These are phyloP conservation scores for Meriones psammophilus DNA, from an alignment of 2,797 vertebrate species.

Conservation along the genomic window DNA sequence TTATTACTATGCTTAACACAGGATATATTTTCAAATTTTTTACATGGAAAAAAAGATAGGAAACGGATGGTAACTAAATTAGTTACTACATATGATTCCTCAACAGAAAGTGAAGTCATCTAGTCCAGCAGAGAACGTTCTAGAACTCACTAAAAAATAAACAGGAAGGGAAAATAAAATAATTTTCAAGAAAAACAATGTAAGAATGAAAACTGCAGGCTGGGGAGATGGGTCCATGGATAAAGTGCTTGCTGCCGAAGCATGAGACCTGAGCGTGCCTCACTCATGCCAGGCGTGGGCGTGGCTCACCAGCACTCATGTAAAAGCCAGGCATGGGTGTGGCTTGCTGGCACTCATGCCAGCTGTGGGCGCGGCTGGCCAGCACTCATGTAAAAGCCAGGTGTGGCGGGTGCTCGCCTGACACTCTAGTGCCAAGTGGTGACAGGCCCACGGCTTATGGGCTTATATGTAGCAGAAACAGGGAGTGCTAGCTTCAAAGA, in stretches of 20 bases:
- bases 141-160: constrained; percentile 25
- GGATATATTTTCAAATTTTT: neutral
- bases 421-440: neutral
- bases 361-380: neutral
- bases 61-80: neutral
- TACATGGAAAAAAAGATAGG: neutral
- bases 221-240: neutral
- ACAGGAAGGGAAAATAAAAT: constrained; percentile 9
- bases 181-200: constrained; percentile 1
- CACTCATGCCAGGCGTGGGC: neutral
- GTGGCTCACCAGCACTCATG: neutral
- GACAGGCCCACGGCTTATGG: too few species aligned
- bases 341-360: neutral
- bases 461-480: too few species aligned
- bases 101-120: neutral
- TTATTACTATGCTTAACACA: neutral
- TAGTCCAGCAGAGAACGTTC: constrained; percentile 10
- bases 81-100: neutral
- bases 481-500: neutral
- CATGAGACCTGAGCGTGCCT: too few species aligned
- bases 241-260: neutral
- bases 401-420: neutral
- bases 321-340: neutral
- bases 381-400: too few species aligned
- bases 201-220: neutral